A percentile compares a stretch with the other conserved stretches of the same genome.
phyloP scores from a whole-genome alignment of 2,888 invertebrate species.

The Megastigmus dorsalis region DNA sequence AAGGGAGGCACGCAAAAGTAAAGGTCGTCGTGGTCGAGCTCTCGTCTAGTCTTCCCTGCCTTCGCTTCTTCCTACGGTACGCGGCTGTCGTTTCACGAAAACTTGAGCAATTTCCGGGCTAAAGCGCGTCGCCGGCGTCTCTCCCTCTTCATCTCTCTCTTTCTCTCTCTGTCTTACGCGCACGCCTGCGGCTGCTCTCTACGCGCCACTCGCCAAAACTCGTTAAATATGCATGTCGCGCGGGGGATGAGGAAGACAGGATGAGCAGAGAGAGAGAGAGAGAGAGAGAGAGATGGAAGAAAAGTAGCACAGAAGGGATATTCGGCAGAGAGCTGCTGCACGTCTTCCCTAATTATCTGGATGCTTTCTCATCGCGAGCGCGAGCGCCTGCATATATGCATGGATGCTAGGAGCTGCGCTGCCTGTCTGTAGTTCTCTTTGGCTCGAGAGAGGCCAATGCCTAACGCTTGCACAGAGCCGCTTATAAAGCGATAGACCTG shows the following conservation, averaged over 20 bases:
- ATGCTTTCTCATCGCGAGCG: conserved; percentile 68
- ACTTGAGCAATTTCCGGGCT: conserved; percentile 70
- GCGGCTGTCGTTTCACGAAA: conserved; percentile 57
- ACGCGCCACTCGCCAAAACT: too few species aligned
- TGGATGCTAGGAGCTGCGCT: too few species aligned
- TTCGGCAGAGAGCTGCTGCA: conserved; percentile 51
- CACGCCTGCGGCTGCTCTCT: too few species aligned
- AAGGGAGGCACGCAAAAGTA: conserved; percentile 20
- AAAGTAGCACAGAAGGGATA: conserved; percentile 47
- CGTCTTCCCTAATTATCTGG: conserved; percentile 72
- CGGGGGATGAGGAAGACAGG: conserved; percentile 48
- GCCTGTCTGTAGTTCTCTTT: too few species aligned
- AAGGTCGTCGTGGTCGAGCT: neutral
- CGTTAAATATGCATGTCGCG: conserved; percentile 70
- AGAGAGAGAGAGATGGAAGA: too few species aligned
- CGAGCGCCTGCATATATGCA: too few species aligned
- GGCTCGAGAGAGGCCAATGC: conserved; percentile 48
- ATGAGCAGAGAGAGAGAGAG: too few species aligned
- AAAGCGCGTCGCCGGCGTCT: conserved; percentile 58
- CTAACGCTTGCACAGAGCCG: too few species aligned
- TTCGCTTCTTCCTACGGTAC: conserved; percentile 18
- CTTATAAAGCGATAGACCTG: conserved; percentile 62
- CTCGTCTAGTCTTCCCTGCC: neutral
- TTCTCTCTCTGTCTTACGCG: too few species aligned
- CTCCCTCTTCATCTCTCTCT: too few species aligned